These are phyloP conservation scores for Equus quagga DNA, from an alignment of 2,113 vertebrate genomes.

Conservation along the genomic window DNA sequence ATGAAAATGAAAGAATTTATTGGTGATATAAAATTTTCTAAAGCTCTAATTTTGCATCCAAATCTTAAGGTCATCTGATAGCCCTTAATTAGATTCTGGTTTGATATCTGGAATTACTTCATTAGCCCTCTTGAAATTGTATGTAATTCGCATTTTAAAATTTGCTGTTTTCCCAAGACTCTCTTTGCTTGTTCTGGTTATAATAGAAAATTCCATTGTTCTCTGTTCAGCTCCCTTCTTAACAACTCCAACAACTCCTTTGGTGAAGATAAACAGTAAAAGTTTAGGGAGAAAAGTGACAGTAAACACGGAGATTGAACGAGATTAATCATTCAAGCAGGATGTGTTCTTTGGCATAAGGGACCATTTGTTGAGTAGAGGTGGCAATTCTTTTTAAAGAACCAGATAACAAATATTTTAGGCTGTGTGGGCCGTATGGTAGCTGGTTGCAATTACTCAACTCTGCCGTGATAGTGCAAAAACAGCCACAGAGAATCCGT, in stretches of 20 bases:
- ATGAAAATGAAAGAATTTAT: not conserved
- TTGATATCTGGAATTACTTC: not conserved
- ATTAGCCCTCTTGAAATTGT: not conserved
- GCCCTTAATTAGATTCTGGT: constrained; percentile 13
- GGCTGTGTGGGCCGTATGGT: not conserved
- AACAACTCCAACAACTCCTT: not conserved
- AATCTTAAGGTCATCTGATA: not conserved
- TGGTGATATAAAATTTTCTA: not conserved
- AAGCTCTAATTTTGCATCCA: not conserved
- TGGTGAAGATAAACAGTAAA: not conserved
- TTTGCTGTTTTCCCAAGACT: not conserved
- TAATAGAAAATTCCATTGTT: not conserved
- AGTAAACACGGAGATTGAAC: not conserved
- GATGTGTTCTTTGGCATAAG: not conserved
- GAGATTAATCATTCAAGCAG: not conserved
- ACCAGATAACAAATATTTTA: not conserved
- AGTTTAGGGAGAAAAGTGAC: not conserved
- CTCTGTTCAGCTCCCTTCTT: not conserved
- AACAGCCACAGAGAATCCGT: not conserved
- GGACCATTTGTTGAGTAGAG: not conserved
- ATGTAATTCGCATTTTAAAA: constrained; percentile 26
- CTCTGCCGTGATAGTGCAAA: too few relatives aligned
- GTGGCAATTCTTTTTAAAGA: not conserved
- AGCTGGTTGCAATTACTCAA: not conserved
- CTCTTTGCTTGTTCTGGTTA: not conserved